Base-by-base conservation (phyloP, 2,888 invertebrate species). In the Ditula angustiorana region DNA sequence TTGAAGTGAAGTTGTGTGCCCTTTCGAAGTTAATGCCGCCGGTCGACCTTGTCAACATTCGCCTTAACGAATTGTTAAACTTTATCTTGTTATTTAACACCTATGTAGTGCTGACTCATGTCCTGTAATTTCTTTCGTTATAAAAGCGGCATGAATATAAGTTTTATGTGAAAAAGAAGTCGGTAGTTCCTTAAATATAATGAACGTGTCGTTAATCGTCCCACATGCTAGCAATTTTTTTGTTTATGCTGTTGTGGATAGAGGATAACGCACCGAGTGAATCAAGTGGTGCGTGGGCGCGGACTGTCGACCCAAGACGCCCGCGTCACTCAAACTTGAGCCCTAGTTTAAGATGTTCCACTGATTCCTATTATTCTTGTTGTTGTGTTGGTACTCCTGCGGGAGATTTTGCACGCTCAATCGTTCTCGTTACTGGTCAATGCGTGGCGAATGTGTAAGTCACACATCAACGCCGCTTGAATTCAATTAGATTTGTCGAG, bases 181-280 rank as follows among this genome's bases (percentile, higher is more conserved):
- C 35, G 55, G 26, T n/a, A 28, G 47, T 21, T 21, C 41, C 26
- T 33, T 46, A 55, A 53, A 8, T 30, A 62, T 57, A 11, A 62
- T 62, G 56, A 57, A 30, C 62, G 50, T 4, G 28, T 50, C 41
- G 55, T 62, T 57, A 41, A 24, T 62, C 77, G 63, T 66, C 81
- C 81, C 77, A 80, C 81, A 66, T 75, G 66, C 57, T 59, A 69
- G 67, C 67, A 71, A 71, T 69, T 74, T 76, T 33, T 76, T 77
- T 77, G 75, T 80, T 78, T 76, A 74, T 77, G 73, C 76, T 74
- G 55, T 69, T 67, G 63, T 66, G 69, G 70, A 71, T 63, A 69
- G 75, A 71, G 79, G 74, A 75, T 78, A 80, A 70, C 70, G 75
- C 75, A 71, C 78, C 68, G 72, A 66, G 71, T 84, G 83, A 83